A percentile compares a stretch with the other conserved stretches of the same genome.
Conservation (phyloP, 2,113 vertebrate species). For the Sinocyclocheilus anophthalmus region DNA sequence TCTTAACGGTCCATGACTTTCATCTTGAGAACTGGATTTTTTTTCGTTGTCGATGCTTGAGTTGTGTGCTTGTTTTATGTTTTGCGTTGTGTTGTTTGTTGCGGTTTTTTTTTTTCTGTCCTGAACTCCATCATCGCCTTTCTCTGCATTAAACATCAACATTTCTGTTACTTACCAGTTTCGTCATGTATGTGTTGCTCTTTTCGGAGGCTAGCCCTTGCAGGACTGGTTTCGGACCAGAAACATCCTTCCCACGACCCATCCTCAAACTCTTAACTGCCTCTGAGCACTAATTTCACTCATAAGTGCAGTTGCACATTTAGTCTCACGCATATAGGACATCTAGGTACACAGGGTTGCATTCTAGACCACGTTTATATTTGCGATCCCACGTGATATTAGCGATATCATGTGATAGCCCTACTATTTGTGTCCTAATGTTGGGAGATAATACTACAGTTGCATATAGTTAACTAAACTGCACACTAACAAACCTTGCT, state of each 20-base stretch:
- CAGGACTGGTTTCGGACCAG: not conserved
- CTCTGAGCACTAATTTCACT: conserved; percentile 15
- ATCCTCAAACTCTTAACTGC: not conserved
- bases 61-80: conserved; percentile 61
- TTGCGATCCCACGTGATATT: not conserved
- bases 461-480: conserved; percentile 10
- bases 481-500: conserved; percentile 38
- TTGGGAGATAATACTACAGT: not conserved
- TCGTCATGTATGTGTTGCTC: conserved; percentile 21
- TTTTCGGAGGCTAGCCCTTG: conserved; percentile 12
- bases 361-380: conserved; percentile 8
- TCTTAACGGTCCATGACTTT: conserved; percentile 63
- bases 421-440: not conserved
- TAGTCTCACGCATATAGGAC: not conserved
- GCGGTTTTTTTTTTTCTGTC: conserved; percentile 50
- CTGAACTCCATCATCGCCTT: conserved; percentile 66
- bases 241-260: not conserved
- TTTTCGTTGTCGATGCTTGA: conserved; percentile 65
- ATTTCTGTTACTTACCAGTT: conserved; percentile 35
- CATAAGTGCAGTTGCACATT: conserved; percentile 8
- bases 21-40: conserved; percentile 71
- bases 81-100: conserved; percentile 47
- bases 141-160: conserved; percentile 60
- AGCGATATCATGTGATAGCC: not conserved
- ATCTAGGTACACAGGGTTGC: not conserved